These are phyloP conservation scores for Aleiodes testaceus DNA, from an alignment of 2,888 invertebrate genomes.

Conservation along the genomic window DNA sequence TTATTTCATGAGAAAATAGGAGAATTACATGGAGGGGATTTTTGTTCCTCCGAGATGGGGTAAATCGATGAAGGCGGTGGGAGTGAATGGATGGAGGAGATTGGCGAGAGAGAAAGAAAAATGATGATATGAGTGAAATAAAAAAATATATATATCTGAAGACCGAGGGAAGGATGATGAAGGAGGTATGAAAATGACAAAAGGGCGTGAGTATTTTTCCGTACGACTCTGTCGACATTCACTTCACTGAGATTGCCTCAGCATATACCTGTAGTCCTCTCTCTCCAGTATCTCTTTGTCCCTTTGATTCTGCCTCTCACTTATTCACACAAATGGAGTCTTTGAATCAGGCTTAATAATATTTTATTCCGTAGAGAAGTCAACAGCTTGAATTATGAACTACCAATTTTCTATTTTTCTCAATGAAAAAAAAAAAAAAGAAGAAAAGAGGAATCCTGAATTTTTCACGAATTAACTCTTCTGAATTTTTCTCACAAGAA, in stretches of 20 bases:
- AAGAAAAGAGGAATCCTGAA: neutral
- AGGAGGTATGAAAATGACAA: constrained; percentile 17
- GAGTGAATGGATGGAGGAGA: neutral
- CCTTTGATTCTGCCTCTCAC: neutral
- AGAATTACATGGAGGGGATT: too few species aligned
- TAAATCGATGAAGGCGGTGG: neutral
- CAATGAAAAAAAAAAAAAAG: neutral
- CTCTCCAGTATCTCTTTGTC: neutral
- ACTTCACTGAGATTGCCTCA: neutral
- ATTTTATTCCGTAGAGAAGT: neutral
- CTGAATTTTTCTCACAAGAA: neutral
- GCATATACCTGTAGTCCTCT: neutral
- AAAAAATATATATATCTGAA: neutral
- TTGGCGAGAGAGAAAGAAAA: neutral
- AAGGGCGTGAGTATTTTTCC: constrained; percentile 6
- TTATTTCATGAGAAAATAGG: too few species aligned
- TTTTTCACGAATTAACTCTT: neutral
- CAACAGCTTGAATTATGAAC: too few species aligned
- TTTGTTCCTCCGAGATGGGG: too few species aligned
- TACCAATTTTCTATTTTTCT: neutral
- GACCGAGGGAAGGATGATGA: neutral
- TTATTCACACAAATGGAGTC: neutral
- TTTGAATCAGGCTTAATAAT: neutral
- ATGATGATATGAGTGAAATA: neutral
- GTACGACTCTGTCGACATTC: constrained; percentile 6